Percentiles rank a stretch among this genome's conserved stretches.
Evolutionary conservation across 2,797 vertebrate species (phyloP).

Genomic region (Manis crassicaudata): DNA sequence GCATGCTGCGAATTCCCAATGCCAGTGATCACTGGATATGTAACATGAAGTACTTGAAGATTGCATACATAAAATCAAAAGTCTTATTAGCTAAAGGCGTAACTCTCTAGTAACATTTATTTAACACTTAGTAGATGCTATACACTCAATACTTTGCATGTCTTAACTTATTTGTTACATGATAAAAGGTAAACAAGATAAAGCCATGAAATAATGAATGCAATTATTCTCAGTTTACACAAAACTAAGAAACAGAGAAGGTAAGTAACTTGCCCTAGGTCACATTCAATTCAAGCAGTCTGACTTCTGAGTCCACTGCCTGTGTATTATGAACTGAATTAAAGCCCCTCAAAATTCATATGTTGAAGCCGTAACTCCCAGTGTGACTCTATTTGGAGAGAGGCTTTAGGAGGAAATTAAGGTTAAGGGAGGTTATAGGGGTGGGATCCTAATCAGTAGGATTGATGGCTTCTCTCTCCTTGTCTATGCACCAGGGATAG

Average conservation of each 20-base stretch:
- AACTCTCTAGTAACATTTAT: not conserved
- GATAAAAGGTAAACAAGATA: not conserved
- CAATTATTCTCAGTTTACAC: not conserved
- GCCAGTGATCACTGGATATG: not conserved
- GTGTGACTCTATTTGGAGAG: not conserved
- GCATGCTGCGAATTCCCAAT: not conserved
- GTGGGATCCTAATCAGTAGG: not conserved
- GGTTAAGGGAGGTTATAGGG: not conserved
- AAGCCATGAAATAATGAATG: not conserved
- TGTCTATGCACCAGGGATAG: not conserved
- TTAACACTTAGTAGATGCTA: not conserved
- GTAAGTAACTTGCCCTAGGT: not conserved
- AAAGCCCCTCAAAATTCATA: not conserved
- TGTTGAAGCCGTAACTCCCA: not conserved
- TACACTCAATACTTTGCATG: not conserved
- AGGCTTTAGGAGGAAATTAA: not conserved
- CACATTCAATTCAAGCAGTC: not conserved
- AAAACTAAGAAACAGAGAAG: slow-evolving; percentile 33
- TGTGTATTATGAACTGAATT: not conserved
- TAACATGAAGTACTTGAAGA: not conserved
- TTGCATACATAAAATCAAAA: not conserved
- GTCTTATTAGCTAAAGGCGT: not conserved
- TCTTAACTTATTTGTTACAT: slow-evolving; percentile 10
- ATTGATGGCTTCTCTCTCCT: not conserved
- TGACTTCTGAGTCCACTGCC: not conserved